A percentile compares a stretch with the other conserved stretches of the same genome.
phyloP scores from a whole-genome alignment of 1,140 invertebrate species.

The Drosophila rhopaloa region DNA sequence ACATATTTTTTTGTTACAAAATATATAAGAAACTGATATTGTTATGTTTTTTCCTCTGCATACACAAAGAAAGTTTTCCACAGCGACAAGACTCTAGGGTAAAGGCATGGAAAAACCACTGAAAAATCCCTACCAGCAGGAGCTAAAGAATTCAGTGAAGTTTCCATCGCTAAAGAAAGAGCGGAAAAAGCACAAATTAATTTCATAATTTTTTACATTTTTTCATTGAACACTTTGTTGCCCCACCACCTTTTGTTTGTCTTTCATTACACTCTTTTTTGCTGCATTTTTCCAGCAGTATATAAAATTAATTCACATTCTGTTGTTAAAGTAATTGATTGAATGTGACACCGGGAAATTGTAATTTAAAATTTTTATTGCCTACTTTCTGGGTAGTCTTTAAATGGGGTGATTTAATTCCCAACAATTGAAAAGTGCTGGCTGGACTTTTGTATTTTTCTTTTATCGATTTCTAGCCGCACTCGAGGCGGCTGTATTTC shows the following conservation, averaged over 20 bases:
- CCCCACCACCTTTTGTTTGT: constrained; percentile 21
- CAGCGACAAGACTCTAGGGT: constrained; percentile 47
- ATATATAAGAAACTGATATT: neutral
- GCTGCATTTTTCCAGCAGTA: constrained; percentile 6
- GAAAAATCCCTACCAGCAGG: constrained; percentile 26
- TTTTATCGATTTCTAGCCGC: constrained; percentile 68
- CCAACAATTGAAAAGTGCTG: constrained; percentile 37
- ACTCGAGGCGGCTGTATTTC: constrained; percentile 40
- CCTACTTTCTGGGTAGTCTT: constrained; percentile 42
- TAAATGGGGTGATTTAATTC: constrained; percentile 9
- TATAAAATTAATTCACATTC: constrained; percentile 25
- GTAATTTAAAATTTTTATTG: constrained; percentile 36
- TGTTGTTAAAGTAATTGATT: constrained; percentile 23
- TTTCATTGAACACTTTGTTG: constrained; percentile 1
- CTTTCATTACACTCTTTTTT: constrained; percentile 34
- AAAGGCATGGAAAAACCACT: constrained; percentile 23
- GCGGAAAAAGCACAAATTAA: constrained; percentile 33
- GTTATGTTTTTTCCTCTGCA: constrained; percentile 5
- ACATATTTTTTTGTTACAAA: neutral
- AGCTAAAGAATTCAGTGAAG: constrained; percentile 24
- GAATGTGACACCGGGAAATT: constrained; percentile 26
- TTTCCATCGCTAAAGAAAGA: constrained; percentile 12
- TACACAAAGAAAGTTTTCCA: constrained; percentile 50
- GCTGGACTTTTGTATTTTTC: constrained; percentile 21
- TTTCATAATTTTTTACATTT: constrained; percentile 40